Evolutionary conservation across 2,113 vertebrate species (phyloP), one percentile per base, ranked within the genome.

Genomic region (Mugil cephalus): DNA sequence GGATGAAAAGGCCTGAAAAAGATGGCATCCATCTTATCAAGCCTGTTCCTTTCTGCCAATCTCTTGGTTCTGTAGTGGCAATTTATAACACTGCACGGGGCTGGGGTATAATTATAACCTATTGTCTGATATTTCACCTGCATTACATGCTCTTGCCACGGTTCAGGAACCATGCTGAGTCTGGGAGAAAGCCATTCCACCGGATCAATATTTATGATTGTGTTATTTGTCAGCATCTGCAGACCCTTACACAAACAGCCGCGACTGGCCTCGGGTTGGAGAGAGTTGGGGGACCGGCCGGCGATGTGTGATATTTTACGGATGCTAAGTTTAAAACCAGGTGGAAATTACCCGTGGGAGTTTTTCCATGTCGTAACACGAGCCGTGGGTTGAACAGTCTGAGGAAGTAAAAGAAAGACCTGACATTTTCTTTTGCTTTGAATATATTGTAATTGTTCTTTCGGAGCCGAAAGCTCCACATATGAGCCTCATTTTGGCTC

Each of bases 141-240:
- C 82, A 89, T 92, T 87, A 87, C 74, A 83, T 66, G 77, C 70
- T 75, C 14, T 48, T 77, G 74, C 71, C 81, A 80, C 4, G 79
- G 74, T 87, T 84, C 73, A 77, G 36, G 18, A 77, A 55, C 66
- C 84, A 47, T 69, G 83, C 70, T 80, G 80, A 77, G 75, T 82
- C 43, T 51, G 30, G 69, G 60, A 87, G 73, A 89, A 91, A 87
- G 64, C 74, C 68, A 89, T 87, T 89, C 71, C 69, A 51, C 14
- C 15, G 17, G 79, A 91, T 91, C 87, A 88, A 88, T 90, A 91
- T 87, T 91, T 91, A 85, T 80, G 63, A 87, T 87, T 73, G 55
- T 82, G 74, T 85, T 87, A 81, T 89, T 87, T 85, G 79, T 78
- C 84, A 79, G 77, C 72, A 76, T 79, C 52, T 82, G 70, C 62